Evolutionary conservation across 2,888 invertebrate genomes (phyloP).

Genomic region (Drosophila fungiperda): DNA sequence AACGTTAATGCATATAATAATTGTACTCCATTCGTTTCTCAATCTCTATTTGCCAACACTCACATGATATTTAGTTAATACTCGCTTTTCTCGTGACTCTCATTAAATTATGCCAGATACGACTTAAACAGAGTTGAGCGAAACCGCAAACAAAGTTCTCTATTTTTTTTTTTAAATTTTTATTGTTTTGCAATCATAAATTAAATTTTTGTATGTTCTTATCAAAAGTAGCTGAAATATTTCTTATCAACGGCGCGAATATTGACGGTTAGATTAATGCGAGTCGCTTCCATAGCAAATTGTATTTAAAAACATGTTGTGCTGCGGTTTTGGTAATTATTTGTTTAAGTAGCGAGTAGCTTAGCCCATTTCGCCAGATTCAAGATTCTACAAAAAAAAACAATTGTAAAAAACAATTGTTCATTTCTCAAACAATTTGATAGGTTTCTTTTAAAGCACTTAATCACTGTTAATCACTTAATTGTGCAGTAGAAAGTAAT

Average conservation of each 20-base stretch:
- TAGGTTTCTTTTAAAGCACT: background rate
- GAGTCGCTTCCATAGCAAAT: background rate
- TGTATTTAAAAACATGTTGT: background rate
- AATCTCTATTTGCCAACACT: background rate
- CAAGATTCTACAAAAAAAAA: background rate
- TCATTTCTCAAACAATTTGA: background rate
- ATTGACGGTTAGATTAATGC: slow-evolving; percentile 18
- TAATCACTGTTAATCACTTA: too few species aligned
- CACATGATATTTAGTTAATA: background rate
- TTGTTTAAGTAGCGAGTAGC: background rate
- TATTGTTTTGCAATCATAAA: background rate
- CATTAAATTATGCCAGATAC: slow-evolving; percentile 12
- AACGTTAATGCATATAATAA: background rate
- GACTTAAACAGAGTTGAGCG: background rate
- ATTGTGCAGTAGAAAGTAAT: background rate
- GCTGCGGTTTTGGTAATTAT: slow-evolving; percentile 5
- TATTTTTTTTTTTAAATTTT: background rate
- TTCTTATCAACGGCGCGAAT: slow-evolving; percentile 8
- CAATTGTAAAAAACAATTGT: background rate
- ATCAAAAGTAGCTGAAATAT: background rate
- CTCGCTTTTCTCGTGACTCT: slow-evolving; percentile 7
- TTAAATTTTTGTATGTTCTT: slow-evolving; percentile 8
- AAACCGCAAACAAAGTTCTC: slow-evolving; percentile 18
- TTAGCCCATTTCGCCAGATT: background rate
- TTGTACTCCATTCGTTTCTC: background rate